Conservation (phyloP, 2,113 vertebrate species). For the Panthera tigris region DNA sequence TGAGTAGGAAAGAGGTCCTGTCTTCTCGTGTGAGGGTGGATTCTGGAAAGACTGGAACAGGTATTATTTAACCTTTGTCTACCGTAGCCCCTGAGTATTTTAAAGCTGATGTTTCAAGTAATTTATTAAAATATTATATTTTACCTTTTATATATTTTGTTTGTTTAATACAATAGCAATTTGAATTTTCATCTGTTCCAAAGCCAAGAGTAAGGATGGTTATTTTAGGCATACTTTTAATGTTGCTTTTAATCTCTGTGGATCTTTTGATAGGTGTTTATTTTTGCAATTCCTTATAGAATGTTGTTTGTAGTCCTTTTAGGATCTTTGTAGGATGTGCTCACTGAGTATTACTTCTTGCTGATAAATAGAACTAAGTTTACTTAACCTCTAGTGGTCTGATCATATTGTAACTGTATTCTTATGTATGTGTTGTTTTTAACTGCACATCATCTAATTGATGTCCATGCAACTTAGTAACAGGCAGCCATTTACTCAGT, state of each 20-base stretch:
- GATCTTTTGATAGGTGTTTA: neutral
- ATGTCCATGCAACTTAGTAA: neutral
- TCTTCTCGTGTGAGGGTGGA: neutral
- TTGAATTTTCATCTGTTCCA: neutral
- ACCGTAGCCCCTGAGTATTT: neutral
- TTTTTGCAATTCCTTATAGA: neutral
- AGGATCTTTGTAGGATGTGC: neutral
- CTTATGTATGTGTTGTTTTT: neutral
- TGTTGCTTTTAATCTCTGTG: neutral
- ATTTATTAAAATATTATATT: neutral
- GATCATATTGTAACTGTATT: neutral
- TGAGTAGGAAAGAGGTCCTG: neutral
- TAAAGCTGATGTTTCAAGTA: neutral
- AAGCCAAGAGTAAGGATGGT: neutral
- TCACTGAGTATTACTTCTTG: neutral
- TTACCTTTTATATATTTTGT: neutral
- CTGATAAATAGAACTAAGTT: neutral
- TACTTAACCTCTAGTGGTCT: neutral
- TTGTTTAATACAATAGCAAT: neutral
- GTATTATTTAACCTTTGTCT: neutral
- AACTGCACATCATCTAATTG: neutral
- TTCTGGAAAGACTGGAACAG: neutral
- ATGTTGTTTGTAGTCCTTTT: neutral
- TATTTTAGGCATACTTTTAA: neutral
- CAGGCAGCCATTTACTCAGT: neutral